These are phyloP conservation scores for Machaerirhynchus nigripectus DNA, from an alignment of 2,113 vertebrate genomes.

Conservation along the genomic window DNA sequence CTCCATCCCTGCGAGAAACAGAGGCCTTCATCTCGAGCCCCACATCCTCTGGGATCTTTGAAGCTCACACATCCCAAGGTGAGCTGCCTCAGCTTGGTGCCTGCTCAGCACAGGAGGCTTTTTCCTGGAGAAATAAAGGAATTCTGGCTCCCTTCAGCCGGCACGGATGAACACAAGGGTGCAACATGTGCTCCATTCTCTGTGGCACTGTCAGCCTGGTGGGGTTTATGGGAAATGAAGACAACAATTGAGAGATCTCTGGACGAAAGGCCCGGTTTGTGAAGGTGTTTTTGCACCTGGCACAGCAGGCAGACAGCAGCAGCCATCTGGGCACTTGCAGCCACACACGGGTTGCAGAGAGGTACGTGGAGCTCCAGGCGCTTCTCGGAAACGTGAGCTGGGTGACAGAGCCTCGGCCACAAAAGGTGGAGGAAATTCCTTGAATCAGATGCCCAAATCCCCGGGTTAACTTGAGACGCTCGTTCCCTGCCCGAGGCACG, in stretches of 20 bases:
- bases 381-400: background rate
- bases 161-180: background rate
- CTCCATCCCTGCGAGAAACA: background rate
- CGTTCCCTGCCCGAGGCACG: background rate
- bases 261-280: background rate
- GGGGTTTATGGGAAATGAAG: background rate
- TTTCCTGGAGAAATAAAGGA: background rate
- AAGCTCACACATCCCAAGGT: background rate
- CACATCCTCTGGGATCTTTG: background rate
- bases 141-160: background rate
- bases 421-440: background rate
- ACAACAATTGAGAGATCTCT: background rate
- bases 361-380: background rate
- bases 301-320: background rate
- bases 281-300: background rate
- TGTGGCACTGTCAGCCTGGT: background rate
- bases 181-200: background rate
- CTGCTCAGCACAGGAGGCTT: background rate
- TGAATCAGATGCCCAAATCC: background rate
- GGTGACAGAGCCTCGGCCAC: background rate
- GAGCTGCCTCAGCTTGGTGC: conserved; percentile 17
- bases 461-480: background rate
- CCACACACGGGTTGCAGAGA: background rate
- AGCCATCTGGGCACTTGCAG: background rate
- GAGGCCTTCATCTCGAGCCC: background rate